Conservation (phyloP, 2,888 invertebrate genomes). For the Drosophila algonquin region DNA sequence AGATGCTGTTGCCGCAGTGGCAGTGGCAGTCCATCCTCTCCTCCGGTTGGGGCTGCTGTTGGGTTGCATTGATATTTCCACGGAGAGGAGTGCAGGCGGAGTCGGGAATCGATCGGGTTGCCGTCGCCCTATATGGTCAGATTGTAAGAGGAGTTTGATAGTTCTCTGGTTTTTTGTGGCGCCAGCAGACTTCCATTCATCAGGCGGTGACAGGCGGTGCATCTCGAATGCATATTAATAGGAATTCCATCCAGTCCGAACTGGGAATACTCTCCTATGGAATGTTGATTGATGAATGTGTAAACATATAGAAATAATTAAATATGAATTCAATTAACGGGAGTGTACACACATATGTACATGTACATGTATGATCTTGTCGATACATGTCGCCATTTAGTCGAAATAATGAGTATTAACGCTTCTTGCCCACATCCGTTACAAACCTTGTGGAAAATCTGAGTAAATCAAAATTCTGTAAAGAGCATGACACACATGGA, state of each 20-base stretch:
- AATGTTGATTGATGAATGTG: conserved; percentile 1
- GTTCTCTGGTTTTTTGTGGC: conserved; percentile 48
- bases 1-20: conserved; percentile 12
- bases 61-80: conserved; percentile 54
- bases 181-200: conserved; percentile 66
- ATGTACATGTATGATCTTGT: background rate
- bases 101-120: background rate
- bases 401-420: background rate
- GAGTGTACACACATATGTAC: too few relatives aligned
- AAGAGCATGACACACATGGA: conserved; percentile 21
- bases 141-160: conserved; percentile 40
- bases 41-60: conserved; percentile 2
- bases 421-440: conserved; percentile 24
- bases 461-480: conserved; percentile 13
- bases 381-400: background rate
- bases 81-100: background rate
- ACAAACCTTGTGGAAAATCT: conserved; percentile 13
- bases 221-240: conserved; percentile 69
- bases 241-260: conserved; percentile 25
- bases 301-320: background rate
- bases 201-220: conserved; percentile 54
- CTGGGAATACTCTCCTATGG: background rate
- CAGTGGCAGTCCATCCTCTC: conserved; percentile 3
- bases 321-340: background rate
- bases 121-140: conserved; percentile 59